Conservation (phyloP, 2,113 vertebrate species). For the Carlito syrichta region DNA sequence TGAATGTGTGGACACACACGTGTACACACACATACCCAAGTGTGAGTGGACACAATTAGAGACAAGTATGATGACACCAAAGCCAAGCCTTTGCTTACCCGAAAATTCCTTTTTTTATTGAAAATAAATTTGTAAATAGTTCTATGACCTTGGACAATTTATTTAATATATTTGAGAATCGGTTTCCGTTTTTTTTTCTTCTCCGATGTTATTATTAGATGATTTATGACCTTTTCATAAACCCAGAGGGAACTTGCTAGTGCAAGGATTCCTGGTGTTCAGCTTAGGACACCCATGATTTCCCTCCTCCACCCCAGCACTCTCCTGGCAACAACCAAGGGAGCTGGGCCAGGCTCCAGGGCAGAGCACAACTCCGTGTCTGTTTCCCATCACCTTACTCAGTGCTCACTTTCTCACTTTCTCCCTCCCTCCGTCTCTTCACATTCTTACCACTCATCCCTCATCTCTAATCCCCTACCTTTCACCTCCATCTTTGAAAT, state of each 20-base stretch:
- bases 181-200: constrained; percentile 4
- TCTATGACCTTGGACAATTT: not conserved
- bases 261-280: not conserved
- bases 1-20: not conserved
- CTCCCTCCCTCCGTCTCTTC: not conserved
- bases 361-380: not conserved
- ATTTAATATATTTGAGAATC: not conserved
- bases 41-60: not conserved
- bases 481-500: not conserved
- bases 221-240: not conserved
- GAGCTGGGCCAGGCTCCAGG: not conserved
- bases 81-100: not conserved
- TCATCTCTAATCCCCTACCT: not conserved
- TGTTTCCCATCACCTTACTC: constrained; percentile 30
- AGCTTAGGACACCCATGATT: not conserved
- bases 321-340: not conserved
- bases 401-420: not conserved
- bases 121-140: not conserved
- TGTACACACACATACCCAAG: not conserved
- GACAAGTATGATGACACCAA: not conserved
- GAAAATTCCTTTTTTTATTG: not conserved
- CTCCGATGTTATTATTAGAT: not conserved
- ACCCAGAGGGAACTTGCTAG: not conserved
- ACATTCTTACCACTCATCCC: not conserved
- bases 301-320: not conserved